Evolutionary conservation across 35 echinoderm and acorn worm species (phyloP).

Genomic region (Heliocidaris erythrogramma): DNA sequence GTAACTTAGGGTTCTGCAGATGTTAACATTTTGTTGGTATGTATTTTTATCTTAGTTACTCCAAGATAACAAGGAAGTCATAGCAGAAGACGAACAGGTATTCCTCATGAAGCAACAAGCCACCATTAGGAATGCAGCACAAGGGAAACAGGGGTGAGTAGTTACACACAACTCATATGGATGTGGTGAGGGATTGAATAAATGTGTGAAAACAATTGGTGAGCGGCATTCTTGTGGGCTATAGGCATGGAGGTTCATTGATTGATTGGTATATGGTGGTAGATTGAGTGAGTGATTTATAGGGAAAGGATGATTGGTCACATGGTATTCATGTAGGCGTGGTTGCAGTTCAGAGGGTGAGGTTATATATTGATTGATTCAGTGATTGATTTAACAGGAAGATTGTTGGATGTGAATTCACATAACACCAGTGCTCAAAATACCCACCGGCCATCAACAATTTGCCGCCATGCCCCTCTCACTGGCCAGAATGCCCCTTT

Average conservation of each 20-base stretch:
- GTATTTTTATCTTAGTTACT: conserved; percentile 50
- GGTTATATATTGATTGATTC: not conserved
- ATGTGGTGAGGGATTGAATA: not conserved
- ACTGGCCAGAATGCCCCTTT: not conserved
- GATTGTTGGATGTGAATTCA: not conserved
- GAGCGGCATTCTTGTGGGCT: too few species aligned
- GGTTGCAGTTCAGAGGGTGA: not conserved
- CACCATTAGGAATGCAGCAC: conserved; percentile 78
- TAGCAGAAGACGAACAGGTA: conserved; percentile 95
- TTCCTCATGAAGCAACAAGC: conserved; percentile 94
- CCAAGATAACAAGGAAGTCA: conserved; percentile 94
- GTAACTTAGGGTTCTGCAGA: not conserved
- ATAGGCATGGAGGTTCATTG: too few species aligned
- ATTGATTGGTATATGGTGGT: not conserved
- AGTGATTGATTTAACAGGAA: not conserved
- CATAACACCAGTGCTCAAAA: too few species aligned
- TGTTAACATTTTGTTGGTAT: not conserved
- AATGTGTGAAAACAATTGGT: too few species aligned
- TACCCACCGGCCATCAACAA: too few species aligned
- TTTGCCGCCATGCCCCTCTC: conserved; percentile 18
- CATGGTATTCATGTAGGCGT: not conserved
- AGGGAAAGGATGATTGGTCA: not conserved
- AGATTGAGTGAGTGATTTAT: not conserved
- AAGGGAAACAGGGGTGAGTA: conserved; percentile 63
- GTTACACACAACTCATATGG: too few species aligned